Evolutionary conservation across 2,888 invertebrate species (phyloP).

Genomic region (Tholera decimalis): DNA sequence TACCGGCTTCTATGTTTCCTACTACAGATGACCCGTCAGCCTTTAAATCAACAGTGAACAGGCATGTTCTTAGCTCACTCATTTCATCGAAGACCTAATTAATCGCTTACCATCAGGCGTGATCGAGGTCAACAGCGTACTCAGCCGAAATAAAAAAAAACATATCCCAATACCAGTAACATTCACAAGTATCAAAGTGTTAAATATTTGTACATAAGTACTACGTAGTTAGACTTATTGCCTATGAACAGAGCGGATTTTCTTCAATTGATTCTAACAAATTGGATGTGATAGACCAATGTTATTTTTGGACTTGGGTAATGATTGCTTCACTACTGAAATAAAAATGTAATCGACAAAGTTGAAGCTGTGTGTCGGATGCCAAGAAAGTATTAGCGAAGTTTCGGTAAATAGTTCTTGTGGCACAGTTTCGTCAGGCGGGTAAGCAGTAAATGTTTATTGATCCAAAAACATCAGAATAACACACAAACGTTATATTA

Average conservation of each 20-base stretch:
- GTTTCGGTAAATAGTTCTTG: not conserved
- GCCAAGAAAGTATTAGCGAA: constrained; percentile 11
- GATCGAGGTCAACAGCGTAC: no score
- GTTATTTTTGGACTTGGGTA: constrained; percentile 14
- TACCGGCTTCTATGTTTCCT: no score
- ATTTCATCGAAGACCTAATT: no score
- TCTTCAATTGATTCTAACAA: constrained; percentile 47
- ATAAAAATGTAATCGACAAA: not conserved
- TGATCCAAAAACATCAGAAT: no score
- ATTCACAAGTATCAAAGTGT: constrained; percentile 7
- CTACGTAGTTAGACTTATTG: constrained; percentile 13
- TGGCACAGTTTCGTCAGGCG: not conserved
- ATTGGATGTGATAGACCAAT: constrained; percentile 26
- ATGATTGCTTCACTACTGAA: not conserved
- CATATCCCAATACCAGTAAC: not conserved
- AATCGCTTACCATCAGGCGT: no score
- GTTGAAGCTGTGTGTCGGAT: constrained; percentile 2
- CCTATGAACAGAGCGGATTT: constrained; percentile 32
- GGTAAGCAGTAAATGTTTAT: no score
- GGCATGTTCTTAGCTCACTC: no score
- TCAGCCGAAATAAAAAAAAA: not conserved
- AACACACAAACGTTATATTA: no score
- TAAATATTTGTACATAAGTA: constrained; percentile 41
- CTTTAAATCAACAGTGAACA: no score
- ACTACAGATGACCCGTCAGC: no score